Evolutionary conservation across 2,888 invertebrate genomes (phyloP).

Genomic region (Eumacrocentrus americanus): DNA sequence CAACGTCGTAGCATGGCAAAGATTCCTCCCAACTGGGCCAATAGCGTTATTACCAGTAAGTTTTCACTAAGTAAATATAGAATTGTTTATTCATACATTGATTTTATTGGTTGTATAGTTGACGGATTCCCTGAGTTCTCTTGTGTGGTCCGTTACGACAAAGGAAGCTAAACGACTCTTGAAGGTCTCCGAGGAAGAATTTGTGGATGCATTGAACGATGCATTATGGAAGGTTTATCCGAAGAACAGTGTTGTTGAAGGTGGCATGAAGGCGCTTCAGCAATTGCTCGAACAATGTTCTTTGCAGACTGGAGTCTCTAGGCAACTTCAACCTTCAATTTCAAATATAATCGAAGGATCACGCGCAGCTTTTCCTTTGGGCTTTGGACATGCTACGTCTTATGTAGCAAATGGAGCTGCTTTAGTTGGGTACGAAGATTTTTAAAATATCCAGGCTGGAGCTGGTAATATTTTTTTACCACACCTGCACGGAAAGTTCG

Average conservation of each 20-base stretch:
- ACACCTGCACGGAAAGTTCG: too few species aligned
- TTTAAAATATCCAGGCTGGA: too few species aligned
- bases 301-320: slow-evolving; percentile 62
- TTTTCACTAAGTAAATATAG: slow-evolving; percentile 31
- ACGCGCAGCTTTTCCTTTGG: slow-evolving; percentile 90
- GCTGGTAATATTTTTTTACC: too few species aligned
- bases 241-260: slow-evolving; percentile 64
- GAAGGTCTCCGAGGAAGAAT: slow-evolving; percentile 74
- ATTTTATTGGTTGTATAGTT: slow-evolving; percentile 62
- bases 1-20: slow-evolving; percentile 94
- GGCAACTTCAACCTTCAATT: slow-evolving; percentile 76
- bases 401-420: slow-evolving; percentile 84
- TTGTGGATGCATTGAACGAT: slow-evolving; percentile 86
- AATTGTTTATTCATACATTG: background rate
- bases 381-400: slow-evolving; percentile 85
- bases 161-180: slow-evolving; percentile 78
- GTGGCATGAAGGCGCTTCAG: slow-evolving; percentile 65
- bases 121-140: slow-evolving; percentile 76
- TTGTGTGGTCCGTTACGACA: slow-evolving; percentile 92
- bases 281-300: slow-evolving; percentile 60
- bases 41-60: slow-evolving; percentile 86
- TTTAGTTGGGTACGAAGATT: slow-evolving; percentile 77
- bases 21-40: slow-evolving; percentile 91
- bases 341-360: slow-evolving; percentile 67
- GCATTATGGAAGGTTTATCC: slow-evolving; percentile 77